Percentiles rank a stretch among this genome's conserved stretches.
phyloP scores from a whole-genome alignment of 2,888 invertebrate genomes.

The Chymomyza fuscimana region DNA sequence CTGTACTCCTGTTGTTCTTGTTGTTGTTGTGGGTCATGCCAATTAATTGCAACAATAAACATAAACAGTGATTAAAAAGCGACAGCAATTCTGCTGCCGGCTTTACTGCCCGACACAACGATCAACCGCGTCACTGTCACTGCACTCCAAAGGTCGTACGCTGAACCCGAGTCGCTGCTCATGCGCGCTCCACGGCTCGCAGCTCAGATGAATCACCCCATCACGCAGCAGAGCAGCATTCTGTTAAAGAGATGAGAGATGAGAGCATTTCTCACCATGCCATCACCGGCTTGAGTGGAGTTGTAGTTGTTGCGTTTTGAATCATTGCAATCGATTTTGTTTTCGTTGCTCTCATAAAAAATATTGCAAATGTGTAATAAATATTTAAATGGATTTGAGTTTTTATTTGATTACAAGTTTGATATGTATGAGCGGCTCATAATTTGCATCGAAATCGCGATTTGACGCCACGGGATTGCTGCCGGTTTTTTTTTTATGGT shows the following conservation, averaged over 20 bases:
- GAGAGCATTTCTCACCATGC: background rate
- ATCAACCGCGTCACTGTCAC: slow-evolving; percentile 45
- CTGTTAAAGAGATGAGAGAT: background rate
- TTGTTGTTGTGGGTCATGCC: slow-evolving; percentile 26
- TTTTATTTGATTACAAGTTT: slow-evolving; percentile 63
- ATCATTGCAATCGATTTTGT: slow-evolving; percentile 8
- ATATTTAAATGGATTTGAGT: slow-evolving; percentile 52
- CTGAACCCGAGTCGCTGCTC: slow-evolving; percentile 41
- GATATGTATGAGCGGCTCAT: slow-evolving; percentile 35
- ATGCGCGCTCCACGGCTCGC: background rate
- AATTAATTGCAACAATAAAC: slow-evolving; percentile 62
- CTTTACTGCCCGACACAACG: slow-evolving; percentile 4
- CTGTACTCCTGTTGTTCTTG: background rate
- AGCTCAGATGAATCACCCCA: background rate
- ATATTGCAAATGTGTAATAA: slow-evolving; percentile 55
- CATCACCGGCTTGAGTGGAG: background rate
- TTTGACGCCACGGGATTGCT: slow-evolving; percentile 13
- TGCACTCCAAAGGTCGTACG: slow-evolving; percentile 66
- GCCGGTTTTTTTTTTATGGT: slow-evolving; percentile 20
- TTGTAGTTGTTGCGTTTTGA: background rate
- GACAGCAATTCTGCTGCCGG: slow-evolving; percentile 25
- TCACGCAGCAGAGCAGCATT: background rate
- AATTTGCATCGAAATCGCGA: slow-evolving; percentile 26
- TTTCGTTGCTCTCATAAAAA: slow-evolving; percentile 50
- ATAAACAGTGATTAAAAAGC: slow-evolving; percentile 60